Evolutionary conservation across 23 tunicate species (phyloP).

Genomic region (Styela clava): DNA sequence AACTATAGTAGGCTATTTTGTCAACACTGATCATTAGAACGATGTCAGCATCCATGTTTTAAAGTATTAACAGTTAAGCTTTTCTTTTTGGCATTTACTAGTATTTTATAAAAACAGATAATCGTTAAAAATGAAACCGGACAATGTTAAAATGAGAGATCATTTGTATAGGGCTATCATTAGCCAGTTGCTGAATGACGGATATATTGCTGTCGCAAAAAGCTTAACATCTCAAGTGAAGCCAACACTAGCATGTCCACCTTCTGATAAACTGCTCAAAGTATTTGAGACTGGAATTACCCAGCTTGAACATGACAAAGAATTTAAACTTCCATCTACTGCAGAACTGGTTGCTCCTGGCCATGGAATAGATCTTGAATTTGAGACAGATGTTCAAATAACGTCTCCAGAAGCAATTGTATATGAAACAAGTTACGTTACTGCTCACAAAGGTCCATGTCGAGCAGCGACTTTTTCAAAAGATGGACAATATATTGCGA

Average conservation of each 20-base stretch:
- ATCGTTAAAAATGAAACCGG: conserved; percentile 39
- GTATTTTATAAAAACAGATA: no score
- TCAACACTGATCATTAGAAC: no score
- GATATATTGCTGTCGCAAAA: conserved; percentile 72
- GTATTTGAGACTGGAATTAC: conserved; percentile 56
- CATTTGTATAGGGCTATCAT: conserved; percentile 60
- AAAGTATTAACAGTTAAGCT: no score
- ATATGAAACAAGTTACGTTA: conserved; percentile 88
- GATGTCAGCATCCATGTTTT: no score
- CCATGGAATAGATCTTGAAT: conserved; percentile 75
- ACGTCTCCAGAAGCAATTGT: conserved; percentile 64
- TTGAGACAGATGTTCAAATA: conserved; percentile 80
- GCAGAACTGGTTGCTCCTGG: conserved; percentile 59
- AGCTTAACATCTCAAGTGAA: conserved; percentile 73
- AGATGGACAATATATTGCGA: conserved; percentile 84
- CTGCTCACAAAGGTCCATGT: conserved; percentile 88
- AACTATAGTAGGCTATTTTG: no score
- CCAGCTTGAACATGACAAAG: conserved; percentile 61
- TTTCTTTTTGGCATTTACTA: no score
- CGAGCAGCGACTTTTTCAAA: conserved; percentile 74
- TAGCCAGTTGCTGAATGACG: conserved; percentile 77
- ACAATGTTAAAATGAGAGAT: conserved; percentile 64
- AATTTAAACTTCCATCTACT: conserved; percentile 13
- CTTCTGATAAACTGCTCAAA: conserved; percentile 61
- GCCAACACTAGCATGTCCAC: conserved; percentile 48